phyloP scores from a whole-genome alignment of 2,888 invertebrate genomes.

The Caenorhabditis wallacei region DNA sequence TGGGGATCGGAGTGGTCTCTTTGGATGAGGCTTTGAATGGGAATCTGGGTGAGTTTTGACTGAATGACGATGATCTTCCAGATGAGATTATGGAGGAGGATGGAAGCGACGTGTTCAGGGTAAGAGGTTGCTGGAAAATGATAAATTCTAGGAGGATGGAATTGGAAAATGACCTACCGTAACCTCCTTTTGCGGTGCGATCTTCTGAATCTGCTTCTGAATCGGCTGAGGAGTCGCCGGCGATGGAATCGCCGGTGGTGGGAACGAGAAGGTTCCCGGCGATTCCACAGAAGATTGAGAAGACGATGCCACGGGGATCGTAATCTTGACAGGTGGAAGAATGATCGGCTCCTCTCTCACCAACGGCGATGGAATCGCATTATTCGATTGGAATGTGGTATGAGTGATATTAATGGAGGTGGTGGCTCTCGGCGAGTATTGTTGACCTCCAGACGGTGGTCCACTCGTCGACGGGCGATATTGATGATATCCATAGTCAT shows the following conservation, averaged over 20 bases:
- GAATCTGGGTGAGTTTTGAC: slow-evolving; percentile 24
- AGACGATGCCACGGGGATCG: neutral
- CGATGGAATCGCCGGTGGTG: slow-evolving; percentile 20
- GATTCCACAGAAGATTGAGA: neutral
- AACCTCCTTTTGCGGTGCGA: slow-evolving; percentile 17
- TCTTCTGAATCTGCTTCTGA: slow-evolving; percentile 31
- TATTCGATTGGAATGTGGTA: slow-evolving; percentile 48
- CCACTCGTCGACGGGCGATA: slow-evolving; percentile 28
- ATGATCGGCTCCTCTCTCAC: slow-evolving; percentile 22
- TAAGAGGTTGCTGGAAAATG: slow-evolving; percentile 40
- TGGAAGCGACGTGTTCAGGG: slow-evolving; percentile 30
- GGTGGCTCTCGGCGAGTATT: neutral
- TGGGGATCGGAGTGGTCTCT: slow-evolving; percentile 11
- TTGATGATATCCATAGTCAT: slow-evolving; percentile 4
- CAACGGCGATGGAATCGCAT: neutral
- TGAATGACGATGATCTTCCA: slow-evolving; percentile 26
- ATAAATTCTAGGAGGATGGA: neutral
- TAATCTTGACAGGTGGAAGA: slow-evolving; percentile 42
- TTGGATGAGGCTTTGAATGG: slow-evolving; percentile 16
- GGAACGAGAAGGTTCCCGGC: slow-evolving; percentile 43
- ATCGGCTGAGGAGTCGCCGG: slow-evolving; percentile 20
- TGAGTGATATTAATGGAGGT: slow-evolving; percentile 53
- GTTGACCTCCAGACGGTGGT: slow-evolving; percentile 9
- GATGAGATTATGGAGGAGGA: slow-evolving; percentile 7
- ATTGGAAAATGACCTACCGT: neutral